Percentiles rank a stretch among this genome's conserved stretches.
phyloP scores from a whole-genome alignment of 2,888 invertebrate genomes.

The Oligia fasciuncula region DNA sequence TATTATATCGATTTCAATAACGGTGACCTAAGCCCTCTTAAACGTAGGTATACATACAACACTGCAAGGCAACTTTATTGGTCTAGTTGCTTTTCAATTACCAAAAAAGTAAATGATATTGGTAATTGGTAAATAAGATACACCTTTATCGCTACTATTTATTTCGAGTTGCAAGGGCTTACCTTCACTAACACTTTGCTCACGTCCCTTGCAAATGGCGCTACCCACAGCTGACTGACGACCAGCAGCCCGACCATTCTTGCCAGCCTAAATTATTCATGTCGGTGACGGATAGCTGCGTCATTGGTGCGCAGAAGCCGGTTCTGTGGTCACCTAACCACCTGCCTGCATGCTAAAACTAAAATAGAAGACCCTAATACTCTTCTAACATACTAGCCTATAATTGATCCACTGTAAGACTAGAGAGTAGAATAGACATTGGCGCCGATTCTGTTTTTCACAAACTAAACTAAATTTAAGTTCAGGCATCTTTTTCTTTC shows the following conservation, averaged over 20 bases:
- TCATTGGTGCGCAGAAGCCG: background rate
- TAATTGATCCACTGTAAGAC: background rate
- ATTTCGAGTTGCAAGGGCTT: background rate
- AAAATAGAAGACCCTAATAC: background rate
- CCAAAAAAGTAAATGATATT: background rate
- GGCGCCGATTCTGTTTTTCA: too few species aligned
- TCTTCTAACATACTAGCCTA: background rate
- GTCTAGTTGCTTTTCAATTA: background rate
- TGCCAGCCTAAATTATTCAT: conserved; percentile 27
- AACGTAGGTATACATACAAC: background rate
- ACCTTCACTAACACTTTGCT: background rate
- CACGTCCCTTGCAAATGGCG: background rate
- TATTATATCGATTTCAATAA: background rate
- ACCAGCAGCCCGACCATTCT: background rate
- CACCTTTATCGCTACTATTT: background rate
- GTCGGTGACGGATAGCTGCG: background rate
- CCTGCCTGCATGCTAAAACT: background rate
- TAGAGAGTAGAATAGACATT: too few species aligned
- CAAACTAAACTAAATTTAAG: too few species aligned
- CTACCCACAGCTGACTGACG: conserved; percentile 13
- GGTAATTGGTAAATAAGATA: background rate
- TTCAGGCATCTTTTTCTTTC: too few species aligned
- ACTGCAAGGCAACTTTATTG: background rate
- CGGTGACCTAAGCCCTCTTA: background rate
- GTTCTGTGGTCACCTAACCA: conserved; percentile 7